Evolutionary conservation across 2,113 vertebrate genomes (phyloP).

Genomic region (Dinomys branickii): DNA sequence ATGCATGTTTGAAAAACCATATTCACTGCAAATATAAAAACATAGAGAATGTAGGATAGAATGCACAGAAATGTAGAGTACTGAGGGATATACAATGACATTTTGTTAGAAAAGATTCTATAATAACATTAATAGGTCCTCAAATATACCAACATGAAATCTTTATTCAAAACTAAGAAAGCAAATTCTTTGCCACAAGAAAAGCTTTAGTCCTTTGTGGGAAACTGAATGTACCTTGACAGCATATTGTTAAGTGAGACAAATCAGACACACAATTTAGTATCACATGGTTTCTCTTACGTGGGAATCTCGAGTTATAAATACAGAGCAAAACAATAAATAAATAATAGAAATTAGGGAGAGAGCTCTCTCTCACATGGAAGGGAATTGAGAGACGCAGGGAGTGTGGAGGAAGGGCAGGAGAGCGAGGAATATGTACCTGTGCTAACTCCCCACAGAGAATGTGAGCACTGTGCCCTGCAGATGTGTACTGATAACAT

Average conservation of each 20-base stretch:
- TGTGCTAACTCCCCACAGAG: neutral
- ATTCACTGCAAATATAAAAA: neutral
- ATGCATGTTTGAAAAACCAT: neutral
- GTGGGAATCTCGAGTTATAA: neutral
- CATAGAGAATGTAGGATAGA: neutral
- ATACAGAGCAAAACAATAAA: neutral
- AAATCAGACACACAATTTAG: neutral
- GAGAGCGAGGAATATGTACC: neutral
- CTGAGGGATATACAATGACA: neutral
- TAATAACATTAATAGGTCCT: neutral
- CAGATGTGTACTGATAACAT: neutral
- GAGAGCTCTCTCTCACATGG: neutral
- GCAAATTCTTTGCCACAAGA: neutral
- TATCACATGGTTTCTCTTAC: neutral
- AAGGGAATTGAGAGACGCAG: neutral
- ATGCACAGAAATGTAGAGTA: neutral
- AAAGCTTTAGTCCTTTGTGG: neutral
- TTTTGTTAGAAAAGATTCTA: neutral
- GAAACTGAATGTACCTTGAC: neutral
- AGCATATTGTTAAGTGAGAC: neutral
- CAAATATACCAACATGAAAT: neutral
- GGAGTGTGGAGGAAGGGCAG: neutral
- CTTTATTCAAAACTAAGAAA: neutral
- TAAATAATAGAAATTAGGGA: neutral
- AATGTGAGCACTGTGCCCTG: neutral